Percentiles rank a stretch among this genome's conserved stretches.
These are phyloP conservation scores for Chlorops oryzae DNA, from an alignment of 1,140 invertebrate genomes.

Conservation along the genomic window DNA sequence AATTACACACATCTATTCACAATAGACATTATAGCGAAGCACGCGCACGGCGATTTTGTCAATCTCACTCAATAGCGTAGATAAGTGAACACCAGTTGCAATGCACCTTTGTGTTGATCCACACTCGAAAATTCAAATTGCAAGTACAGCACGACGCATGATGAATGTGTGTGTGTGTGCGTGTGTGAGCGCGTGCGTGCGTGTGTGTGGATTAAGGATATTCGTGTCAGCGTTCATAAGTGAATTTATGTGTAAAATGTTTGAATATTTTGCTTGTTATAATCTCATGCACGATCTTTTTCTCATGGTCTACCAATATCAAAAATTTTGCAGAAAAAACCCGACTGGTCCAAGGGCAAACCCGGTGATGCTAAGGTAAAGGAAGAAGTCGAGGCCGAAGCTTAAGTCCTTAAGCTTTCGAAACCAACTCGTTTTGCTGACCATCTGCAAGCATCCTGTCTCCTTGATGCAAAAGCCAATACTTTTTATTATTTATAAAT, in stretches of 20 bases:
- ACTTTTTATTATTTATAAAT: too few species aligned
- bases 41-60: too few species aligned
- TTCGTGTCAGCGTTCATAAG: too few species aligned
- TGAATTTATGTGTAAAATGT: background rate
- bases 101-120: too few species aligned
- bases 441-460: too few species aligned
- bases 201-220: background rate
- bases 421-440: too few species aligned
- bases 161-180: background rate
- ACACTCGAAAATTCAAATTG: too few species aligned
- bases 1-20: too few species aligned
- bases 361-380: conserved; percentile 81
- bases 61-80: too few species aligned
- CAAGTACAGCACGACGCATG: background rate
- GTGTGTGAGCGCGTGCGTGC: background rate
- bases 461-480: too few species aligned
- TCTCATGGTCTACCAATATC: background rate
- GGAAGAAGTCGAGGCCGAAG: conserved; percentile 77
- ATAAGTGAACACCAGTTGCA: too few species aligned
- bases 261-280: background rate
- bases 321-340: conserved; percentile 68
- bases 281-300: background rate
- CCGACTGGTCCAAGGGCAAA: conserved; percentile 83
- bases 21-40: too few species aligned
- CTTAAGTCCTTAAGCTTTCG: conserved; percentile 45